Percentiles rank a stretch among this genome's conserved stretches.
Conservation (phyloP, 2,113 vertebrate genomes). For the Ardeotis arabs region DNA sequence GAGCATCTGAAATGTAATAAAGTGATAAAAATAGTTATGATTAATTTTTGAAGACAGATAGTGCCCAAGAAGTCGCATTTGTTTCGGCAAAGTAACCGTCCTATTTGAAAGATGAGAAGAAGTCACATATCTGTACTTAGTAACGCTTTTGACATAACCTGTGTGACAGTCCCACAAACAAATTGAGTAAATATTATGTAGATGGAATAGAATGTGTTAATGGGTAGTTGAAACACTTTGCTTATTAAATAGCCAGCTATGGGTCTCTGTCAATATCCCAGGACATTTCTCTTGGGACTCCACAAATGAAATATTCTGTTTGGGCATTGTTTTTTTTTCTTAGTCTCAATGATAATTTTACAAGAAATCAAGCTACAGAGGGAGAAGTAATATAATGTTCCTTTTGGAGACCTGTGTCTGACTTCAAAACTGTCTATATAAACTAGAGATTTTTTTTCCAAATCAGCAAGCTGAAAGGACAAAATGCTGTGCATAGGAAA, state of each 20-base stretch:
- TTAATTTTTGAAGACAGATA: not conserved
- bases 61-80: not conserved
- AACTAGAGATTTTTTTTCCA: not conserved
- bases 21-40: not conserved
- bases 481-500: not conserved
- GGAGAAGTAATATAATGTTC: not conserved
- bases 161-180: fast-evolving
- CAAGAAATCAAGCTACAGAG: not conserved
- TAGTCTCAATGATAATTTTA: not conserved
- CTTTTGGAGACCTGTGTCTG: not conserved
- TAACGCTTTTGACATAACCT: not conserved
- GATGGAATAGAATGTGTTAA: not conserved
- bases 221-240: not conserved
- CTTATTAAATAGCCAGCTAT: not conserved
- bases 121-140: not conserved
- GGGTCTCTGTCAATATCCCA: not conserved
- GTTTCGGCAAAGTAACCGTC: not conserved
- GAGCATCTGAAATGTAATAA: not conserved
- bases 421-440: not conserved
- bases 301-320: not conserved
- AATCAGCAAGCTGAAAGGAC: not conserved
- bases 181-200: not conserved
- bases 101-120: not conserved
- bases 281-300: not conserved
- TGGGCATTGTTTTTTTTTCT: not conserved